These are phyloP conservation scores for Colaptes auratus DNA, from an alignment of 2,113 vertebrate species.

Conservation along the genomic window DNA sequence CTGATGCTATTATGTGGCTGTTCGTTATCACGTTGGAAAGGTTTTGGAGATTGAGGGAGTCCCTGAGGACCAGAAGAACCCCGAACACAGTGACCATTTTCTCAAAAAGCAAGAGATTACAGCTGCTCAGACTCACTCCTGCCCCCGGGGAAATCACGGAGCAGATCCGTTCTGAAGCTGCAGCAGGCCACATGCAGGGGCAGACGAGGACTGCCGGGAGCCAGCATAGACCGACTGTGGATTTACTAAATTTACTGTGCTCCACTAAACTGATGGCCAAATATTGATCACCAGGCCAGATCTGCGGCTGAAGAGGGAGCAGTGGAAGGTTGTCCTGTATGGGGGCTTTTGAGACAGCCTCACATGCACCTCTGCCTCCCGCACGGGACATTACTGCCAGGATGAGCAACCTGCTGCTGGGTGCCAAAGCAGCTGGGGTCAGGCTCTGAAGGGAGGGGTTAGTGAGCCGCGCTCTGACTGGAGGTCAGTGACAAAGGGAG, in stretches of 20 bases:
- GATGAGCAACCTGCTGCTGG: fast-evolving
- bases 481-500: neutral
- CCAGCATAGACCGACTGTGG: neutral
- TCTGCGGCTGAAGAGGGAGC: neutral
- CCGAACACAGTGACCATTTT: neutral
- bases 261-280: neutral
- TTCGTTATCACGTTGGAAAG: neutral
- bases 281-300: neutral
- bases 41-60: neutral
- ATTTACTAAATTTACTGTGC: slow-evolving; percentile 32
- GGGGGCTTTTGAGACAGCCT: neutral
- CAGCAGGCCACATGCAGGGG: neutral
- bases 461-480: no score
- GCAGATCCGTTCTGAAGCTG: neutral
- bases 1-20: neutral
- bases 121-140: neutral
- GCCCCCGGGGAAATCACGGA: slow-evolving; percentile 31
- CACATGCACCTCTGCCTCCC: neutral
- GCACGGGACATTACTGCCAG: neutral
- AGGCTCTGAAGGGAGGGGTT: neutral
- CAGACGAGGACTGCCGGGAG: neutral
- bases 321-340: neutral
- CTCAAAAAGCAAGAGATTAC: neutral
- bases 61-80: neutral
- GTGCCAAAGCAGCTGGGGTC: neutral